Conservation (phyloP, 1,140 invertebrate species). For the Armadillidium nasatum region DNA sequence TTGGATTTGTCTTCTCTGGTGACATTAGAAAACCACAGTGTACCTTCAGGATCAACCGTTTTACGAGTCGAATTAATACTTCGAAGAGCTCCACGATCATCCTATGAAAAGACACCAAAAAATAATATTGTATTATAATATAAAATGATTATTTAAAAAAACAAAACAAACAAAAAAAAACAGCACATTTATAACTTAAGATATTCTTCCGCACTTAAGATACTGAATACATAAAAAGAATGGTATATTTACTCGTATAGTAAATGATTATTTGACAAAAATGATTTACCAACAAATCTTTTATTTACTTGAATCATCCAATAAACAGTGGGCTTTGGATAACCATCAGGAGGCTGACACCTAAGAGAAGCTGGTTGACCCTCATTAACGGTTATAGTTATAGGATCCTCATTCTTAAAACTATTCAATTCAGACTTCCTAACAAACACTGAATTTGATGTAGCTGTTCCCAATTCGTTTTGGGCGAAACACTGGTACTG, state of each 20-base stretch:
- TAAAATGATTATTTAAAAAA: no score
- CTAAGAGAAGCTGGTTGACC: slow-evolving; percentile 79
- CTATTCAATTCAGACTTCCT: slow-evolving; percentile 89
- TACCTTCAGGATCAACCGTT: slow-evolving; percentile 89
- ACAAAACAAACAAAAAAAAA: no score
- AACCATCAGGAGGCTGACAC: slow-evolving; percentile 87
- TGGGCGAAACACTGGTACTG: slow-evolving; percentile 96
- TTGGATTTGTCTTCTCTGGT: slow-evolving; percentile 74
- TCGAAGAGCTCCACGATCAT: slow-evolving; percentile 68
- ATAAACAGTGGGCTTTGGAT: slow-evolving; percentile 87
- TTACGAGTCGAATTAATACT: slow-evolving; percentile 88
- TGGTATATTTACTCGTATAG: no score
- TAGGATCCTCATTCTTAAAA: slow-evolving; percentile 71
- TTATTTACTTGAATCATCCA: slow-evolving; percentile 71
- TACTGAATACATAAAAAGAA: no score
- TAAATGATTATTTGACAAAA: no score
- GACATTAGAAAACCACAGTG: slow-evolving; percentile 89
- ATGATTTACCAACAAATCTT: not conserved
- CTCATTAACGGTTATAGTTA: slow-evolving; percentile 65
- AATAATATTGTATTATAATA: no score
- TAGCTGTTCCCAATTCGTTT: slow-evolving; percentile 90
- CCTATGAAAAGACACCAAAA: slow-evolving; percentile 47
- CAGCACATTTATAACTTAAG: no score
- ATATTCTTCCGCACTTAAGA: no score
- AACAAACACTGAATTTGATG: slow-evolving; percentile 89